Percentiles rank a stretch among this genome's conserved stretches.
Evolutionary conservation across 2,113 vertebrate species (phyloP).

Genomic region (Sylvilagus bachmani): DNA sequence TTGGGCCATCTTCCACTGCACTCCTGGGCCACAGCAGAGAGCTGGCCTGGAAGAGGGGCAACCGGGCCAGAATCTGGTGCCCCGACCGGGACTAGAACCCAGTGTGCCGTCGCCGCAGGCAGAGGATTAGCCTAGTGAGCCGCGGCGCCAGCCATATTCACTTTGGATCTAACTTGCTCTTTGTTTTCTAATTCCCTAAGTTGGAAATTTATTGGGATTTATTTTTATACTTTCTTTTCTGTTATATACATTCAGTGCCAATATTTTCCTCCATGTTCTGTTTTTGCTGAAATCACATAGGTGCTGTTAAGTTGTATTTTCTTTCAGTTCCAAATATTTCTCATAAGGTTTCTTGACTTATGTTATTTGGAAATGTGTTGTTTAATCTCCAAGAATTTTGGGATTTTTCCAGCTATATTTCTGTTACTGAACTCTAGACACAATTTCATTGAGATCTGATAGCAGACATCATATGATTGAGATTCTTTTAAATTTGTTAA

Average conservation of each 20-base stretch:
- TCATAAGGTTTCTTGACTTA: constrained; percentile 26
- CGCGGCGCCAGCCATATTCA: neutral
- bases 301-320: constrained; percentile 32
- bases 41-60: no score
- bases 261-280: neutral
- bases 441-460: neutral
- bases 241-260: neutral
- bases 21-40: no score
- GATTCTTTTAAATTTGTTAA: neutral
- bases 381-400: constrained; percentile 30
- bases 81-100: no score
- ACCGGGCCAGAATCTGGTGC: no score
- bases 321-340: constrained; percentile 16
- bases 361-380: neutral
- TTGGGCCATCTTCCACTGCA: no score
- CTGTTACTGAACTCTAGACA: neutral
- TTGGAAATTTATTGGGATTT: neutral
- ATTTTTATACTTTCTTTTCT: constrained; percentile 1
- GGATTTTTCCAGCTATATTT: neutral
- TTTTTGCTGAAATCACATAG: neutral
- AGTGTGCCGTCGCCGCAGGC: no score
- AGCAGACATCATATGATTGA: neutral
- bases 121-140: no score
- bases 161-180: constrained; percentile 11
- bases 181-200: neutral